Base-by-base conservation (phyloP, 2,888 invertebrate species). In the Sarcophaga variegata region DNA sequence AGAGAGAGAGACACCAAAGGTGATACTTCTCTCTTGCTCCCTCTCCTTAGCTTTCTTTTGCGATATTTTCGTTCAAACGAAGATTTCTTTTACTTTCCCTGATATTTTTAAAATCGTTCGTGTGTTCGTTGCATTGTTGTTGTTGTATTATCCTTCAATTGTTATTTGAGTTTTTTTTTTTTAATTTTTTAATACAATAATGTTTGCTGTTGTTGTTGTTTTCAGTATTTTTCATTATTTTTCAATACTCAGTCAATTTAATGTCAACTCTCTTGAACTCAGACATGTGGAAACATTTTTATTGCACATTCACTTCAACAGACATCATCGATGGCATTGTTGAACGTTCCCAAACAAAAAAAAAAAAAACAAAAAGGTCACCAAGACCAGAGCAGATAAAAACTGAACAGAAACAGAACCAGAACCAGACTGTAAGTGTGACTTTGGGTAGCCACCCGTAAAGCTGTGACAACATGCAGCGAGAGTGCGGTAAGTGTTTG, bases 181-280 rank as follows among this genome's bases (percentile, higher is more conserved):
- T 37, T 62, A 62, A 10, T 27, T 76, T 4, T 17, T 37, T 37
- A 37, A 37, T 37, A 8, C 37, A 37, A 37, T 37, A 37, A 37
- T 37, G 37, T 10, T 37, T 37, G 60, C 27, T 54, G 5, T 17
- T 14, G 63, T n/a, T 62, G n/a, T n/a, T n/a, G 22, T 69, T 81
- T 14, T 81, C 45, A 20, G 17, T 47, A 20, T 62, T 20, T 64
- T 62, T 72, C 69, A 80, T 80, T 88, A 81, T 83, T 88, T 89
- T 88, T 71, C 86, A 88, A 89, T 89, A 86, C 81, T 83, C 86
- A 87, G 88, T 87, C 88, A 87, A 89, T 88, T 89, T 80, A 86
- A 85, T 88, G 86, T 88, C 85, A 89, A 86, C 86, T 88, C 86
- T 85, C 85, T 86, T 88, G 88, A 88, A 88, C 88, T 88, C 80